A percentile compares a stretch with the other conserved stretches of the same genome.
Conservation (phyloP, 2,797 vertebrate genomes). For the Botia kubotai region DNA sequence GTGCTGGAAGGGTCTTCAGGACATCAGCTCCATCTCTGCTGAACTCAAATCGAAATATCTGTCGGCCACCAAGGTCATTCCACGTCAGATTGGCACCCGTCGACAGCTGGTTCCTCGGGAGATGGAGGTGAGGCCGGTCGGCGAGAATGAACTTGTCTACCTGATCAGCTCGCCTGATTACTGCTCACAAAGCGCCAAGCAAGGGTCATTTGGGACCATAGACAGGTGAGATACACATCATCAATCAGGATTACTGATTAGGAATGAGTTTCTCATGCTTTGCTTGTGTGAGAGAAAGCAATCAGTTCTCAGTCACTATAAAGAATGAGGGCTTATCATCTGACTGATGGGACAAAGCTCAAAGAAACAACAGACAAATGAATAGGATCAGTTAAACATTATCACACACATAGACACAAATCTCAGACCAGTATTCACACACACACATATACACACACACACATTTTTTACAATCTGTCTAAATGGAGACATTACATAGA, state of each 20-base stretch:
- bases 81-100: slow-evolving; percentile 71
- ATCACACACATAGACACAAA: no score
- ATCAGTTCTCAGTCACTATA: slow-evolving; percentile 1
- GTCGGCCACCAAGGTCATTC: slow-evolving; percentile 75
- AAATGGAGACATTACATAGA: no score
- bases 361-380: slow-evolving; percentile 3
- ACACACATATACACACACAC: background rate
- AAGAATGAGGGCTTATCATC: slow-evolving; percentile 33
- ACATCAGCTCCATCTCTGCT: slow-evolving; percentile 69
- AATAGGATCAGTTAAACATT: slow-evolving; percentile 14
- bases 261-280: background rate
- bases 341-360: slow-evolving; percentile 13
- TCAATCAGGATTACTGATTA: slow-evolving; percentile 1
- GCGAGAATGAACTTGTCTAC: slow-evolving; percentile 77
- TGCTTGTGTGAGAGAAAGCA: slow-evolving; percentile 1
- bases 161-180: slow-evolving; percentile 78
- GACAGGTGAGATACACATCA: slow-evolving; percentile 70
- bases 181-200: slow-evolving; percentile 68
- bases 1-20: slow-evolving; percentile 80
- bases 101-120: slow-evolving; percentile 77
- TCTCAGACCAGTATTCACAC: no score
- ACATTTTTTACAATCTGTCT: background rate
- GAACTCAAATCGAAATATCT: slow-evolving; percentile 80
- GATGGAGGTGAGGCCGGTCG: slow-evolving; percentile 69
- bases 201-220: slow-evolving; percentile 79